phyloP scores from a whole-genome alignment of 2,797 vertebrate species.

The Pangasius macronema region DNA sequence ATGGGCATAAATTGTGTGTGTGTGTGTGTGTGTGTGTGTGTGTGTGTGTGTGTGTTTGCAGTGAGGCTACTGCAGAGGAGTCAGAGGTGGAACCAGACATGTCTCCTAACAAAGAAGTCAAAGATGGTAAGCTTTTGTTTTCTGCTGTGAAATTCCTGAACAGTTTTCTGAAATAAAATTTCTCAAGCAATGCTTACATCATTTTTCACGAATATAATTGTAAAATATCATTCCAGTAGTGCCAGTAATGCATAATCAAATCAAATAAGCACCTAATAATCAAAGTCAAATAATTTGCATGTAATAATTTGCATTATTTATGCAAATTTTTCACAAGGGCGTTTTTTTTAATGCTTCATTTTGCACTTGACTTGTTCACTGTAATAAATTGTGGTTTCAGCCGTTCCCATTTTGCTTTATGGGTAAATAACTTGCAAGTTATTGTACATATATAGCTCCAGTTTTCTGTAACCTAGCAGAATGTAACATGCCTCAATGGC shows the following conservation, averaged over 20 bases:
- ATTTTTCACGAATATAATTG: not conserved
- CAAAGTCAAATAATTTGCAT: not conserved
- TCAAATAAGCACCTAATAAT: not conserved
- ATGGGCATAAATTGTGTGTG: not conserved
- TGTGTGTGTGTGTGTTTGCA: conserved; percentile 13
- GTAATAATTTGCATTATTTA: not conserved
- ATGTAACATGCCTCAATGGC: not conserved
- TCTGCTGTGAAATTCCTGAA: not conserved
- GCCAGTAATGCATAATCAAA: not conserved
- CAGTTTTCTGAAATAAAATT: not conserved
- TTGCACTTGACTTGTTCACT: not conserved
- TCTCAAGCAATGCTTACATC: not conserved
- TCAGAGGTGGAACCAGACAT: conserved; percentile 49
- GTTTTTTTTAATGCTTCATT: not conserved
- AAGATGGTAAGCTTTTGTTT: conserved; percentile 36
- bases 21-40: not conserved
- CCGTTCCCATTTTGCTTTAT: not conserved
- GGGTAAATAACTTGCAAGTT: not conserved
- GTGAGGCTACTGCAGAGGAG: conserved; percentile 51
- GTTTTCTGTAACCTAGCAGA: not conserved
- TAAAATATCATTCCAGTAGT: not conserved
- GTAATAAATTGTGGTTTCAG: not conserved
- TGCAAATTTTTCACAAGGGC: no score
- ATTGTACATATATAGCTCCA: not conserved
- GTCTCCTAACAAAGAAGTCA: conserved; percentile 46